Conservation (phyloP, 2,797 vertebrate genomes). For the Thripadectes ignobilis region DNA sequence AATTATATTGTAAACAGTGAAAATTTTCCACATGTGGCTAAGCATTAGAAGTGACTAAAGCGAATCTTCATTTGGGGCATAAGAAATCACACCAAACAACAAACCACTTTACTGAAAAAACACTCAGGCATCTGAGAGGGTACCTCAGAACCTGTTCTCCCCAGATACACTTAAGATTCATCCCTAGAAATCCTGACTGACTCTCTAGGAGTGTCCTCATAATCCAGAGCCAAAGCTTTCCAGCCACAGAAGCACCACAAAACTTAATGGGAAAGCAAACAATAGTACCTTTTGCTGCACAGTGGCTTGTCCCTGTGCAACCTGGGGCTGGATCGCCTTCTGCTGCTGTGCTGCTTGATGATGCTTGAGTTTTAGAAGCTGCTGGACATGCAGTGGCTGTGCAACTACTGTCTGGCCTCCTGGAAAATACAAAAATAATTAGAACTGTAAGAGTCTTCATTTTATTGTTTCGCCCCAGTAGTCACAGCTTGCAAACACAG, state of each 20-base stretch:
- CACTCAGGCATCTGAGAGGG: not conserved
- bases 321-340: slow-evolving; percentile 87
- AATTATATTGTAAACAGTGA: not conserved
- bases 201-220: not conserved
- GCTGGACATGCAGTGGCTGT: slow-evolving; percentile 84
- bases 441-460: not conserved
- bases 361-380: slow-evolving; percentile 80
- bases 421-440: slow-evolving; percentile 45
- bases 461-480: not conserved
- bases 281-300: slow-evolving; percentile 88
- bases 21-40: not conserved
- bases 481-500: not conserved
- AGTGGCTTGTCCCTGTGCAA: slow-evolving; percentile 78
- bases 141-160: not conserved
- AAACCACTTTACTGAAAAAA: not conserved
- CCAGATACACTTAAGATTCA: not conserved
- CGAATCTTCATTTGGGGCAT: not conserved
- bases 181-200: not conserved
- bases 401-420: slow-evolving; percentile 84
- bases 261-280: not conserved
- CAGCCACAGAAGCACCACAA: not conserved
- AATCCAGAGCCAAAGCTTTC: not conserved
- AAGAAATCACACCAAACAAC: not conserved
- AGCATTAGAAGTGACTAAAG: not conserved
- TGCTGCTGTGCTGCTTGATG: slow-evolving; percentile 85